Evolutionary conservation across 2,797 vertebrate species (phyloP), one percentile per base, ranked within the genome.

Genomic region (Cirrhinus mrigala): DNA sequence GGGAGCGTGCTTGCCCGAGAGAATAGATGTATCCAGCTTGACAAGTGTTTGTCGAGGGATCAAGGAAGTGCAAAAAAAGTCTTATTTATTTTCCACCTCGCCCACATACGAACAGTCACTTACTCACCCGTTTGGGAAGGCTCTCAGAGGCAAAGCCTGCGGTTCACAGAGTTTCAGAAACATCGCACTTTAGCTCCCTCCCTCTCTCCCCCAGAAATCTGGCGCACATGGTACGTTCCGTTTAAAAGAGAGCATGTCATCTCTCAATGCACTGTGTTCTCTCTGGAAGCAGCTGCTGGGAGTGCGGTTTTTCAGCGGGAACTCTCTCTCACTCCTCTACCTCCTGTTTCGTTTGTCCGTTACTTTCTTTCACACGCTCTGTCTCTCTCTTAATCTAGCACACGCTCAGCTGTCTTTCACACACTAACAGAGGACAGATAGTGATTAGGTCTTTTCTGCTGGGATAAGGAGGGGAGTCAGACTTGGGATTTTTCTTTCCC

Each of bases 141-240:
- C 46, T 86, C 33, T 84, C 37, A 0, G 15, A 85, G 75, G 27
- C 33, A n/a, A 79, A 73, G 29, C 60, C 50, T 68, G 44, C 40
- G 50, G 80, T 79, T 81, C 20, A 15, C 27, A 37, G 81, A 84
- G 85, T 88, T 86, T 64, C 29, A 82, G 74, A 66, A 75, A 79
- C 70, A 33, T 79, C 6, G 37, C n/a, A 85, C 66, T 78, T 83
- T 58, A 75, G 71, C n/a, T 81, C 69, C 86, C 79, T 86, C 1
- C 85, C 77, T 46, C 44, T 85, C 85, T 84, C 83, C 94, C 95
- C 91, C 92, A 90, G 60, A 82, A 81, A 70, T 54, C 62, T 20
- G 22, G 85, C 44, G 92, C 93, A 95, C 94, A 96, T 97, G 97
- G 97, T 97, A 97, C 93, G 89, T 92, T 97, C 97, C 96, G 92